Evolutionary conservation across 2,113 vertebrate genomes (phyloP).

Genomic region (Gobius niger): DNA sequence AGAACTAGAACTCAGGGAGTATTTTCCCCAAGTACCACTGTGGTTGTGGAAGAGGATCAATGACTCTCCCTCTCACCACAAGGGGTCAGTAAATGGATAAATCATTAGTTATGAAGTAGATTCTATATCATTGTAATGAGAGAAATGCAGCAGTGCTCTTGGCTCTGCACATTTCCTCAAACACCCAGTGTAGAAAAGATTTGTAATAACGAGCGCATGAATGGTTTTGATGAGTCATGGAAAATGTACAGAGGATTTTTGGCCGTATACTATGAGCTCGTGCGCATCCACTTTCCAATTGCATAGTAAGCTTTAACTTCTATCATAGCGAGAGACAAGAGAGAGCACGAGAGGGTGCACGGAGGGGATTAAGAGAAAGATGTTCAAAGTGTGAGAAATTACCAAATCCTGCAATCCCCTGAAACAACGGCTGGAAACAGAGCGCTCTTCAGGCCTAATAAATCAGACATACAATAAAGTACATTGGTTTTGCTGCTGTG

Average conservation of each 20-base stretch:
- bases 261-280: slow-evolving; percentile 22
- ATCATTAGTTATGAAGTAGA: no score
- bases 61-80: not conserved
- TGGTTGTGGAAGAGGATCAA: not conserved
- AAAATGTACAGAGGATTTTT: not conserved
- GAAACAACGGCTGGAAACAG: slow-evolving; percentile 36
- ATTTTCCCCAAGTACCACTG: no score
- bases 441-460: slow-evolving; percentile 12
- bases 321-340: not conserved
- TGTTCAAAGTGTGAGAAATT: slow-evolving; percentile 33
- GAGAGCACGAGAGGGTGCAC: slow-evolving; percentile 16
- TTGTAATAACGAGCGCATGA: no score
- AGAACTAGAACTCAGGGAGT: no score
- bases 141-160: no score
- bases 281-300: slow-evolving; percentile 39
- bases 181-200: no score
- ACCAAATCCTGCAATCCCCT: slow-evolving; percentile 37
- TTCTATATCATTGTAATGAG: no score
- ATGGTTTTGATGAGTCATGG: no score
- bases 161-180: no score
- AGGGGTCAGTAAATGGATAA: not conserved
- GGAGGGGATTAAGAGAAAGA: slow-evolving; percentile 31
- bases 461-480: slow-evolving; percentile 27
- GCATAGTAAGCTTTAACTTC: slow-evolving; percentile 33
- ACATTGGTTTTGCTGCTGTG: not conserved